Evolutionary conservation across 2,888 invertebrate genomes (phyloP), one percentile per base, ranked within the genome.

Genomic region (Ophonus ardosiacus): DNA sequence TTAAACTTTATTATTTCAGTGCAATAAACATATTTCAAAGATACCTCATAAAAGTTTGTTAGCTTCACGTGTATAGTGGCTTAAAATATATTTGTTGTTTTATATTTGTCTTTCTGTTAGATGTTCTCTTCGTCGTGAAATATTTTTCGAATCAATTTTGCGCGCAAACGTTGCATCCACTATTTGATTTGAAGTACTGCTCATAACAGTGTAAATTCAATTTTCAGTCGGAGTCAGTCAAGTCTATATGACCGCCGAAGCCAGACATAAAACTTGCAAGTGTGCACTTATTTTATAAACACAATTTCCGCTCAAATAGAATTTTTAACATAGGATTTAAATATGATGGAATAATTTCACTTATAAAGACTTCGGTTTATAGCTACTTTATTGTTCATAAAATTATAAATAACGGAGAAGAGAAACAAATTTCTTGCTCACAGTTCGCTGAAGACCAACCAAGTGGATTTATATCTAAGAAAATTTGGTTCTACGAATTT

Each of bases 101-200:
- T 51, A 51, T 51, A 51, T 51, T 51, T 51, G 10, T 51, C 43
- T 51, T 51, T 51, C 10, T 51, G 43, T 51, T 51, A 51, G 43
- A 51, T 51, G 43, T 51, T 51, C 43, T 51, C 43, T 51, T 51
- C 43, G 43, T 51, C 2, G 10, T 51, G 51, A 74, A 74, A 43
- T 43, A 74, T 74, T 74, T 68, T 74, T 43, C 71, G 18, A 74
- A 43, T 74, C 71, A 74, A 74, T 74, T 74, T 74, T 74, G 71
- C 43, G 17, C 17, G 43, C 43, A 74, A 74, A 68, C 68, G 68
- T 68, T 68, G 38, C 68, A 68, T 68, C 68, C 21, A 74, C 71
- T 74, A 74, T 74, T 74, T 74, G 71, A 74, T 74, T 51, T 74
- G 18, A 74, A 74, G 21, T 43, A 43, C 43, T 15, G 71, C 40